These are phyloP conservation scores for Xenotilapia caudafasciata DNA, from an alignment of 2,113 vertebrate genomes.

Conservation along the genomic window DNA sequence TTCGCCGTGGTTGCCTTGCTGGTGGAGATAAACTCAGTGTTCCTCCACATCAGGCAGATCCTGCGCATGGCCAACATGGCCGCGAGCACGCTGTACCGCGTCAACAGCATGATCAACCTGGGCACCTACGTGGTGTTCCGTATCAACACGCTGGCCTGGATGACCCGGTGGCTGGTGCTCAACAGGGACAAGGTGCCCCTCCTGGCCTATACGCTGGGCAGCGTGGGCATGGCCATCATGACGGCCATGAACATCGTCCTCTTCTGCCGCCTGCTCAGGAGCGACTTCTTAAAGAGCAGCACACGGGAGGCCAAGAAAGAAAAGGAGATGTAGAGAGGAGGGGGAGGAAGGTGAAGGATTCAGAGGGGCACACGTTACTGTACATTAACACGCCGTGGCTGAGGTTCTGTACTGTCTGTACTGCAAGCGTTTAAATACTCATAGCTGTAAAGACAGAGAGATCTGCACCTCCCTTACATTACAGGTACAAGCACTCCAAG, in stretches of 20 bases:
- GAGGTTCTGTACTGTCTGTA: background rate
- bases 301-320: constrained; percentile 53
- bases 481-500: background rate
- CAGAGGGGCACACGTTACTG: background rate
- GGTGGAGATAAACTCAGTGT: constrained; percentile 90
- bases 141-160: constrained; percentile 88
- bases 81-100: constrained; percentile 68
- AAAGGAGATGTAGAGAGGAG: constrained; percentile 61
- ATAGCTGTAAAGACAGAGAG: background rate
- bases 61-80: constrained; percentile 78
- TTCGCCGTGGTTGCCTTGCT: constrained; percentile 84
- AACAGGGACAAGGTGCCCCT: constrained; percentile 78
- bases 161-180: constrained; percentile 84
- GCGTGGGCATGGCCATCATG: constrained; percentile 82
- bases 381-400: background rate
- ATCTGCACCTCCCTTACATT: background rate
- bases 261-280: constrained; percentile 79
- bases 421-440: background rate
- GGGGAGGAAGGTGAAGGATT: background rate
- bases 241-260: constrained; percentile 80
- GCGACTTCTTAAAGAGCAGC: constrained; percentile 76
- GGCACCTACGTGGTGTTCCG: constrained; percentile 86
- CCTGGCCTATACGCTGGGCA: constrained; percentile 76
- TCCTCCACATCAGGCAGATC: constrained; percentile 82
- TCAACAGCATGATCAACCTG: constrained; percentile 85